phyloP scores from a whole-genome alignment of 53 echinoderm and acorn worm genomes.

The Crossaster papposus region DNA sequence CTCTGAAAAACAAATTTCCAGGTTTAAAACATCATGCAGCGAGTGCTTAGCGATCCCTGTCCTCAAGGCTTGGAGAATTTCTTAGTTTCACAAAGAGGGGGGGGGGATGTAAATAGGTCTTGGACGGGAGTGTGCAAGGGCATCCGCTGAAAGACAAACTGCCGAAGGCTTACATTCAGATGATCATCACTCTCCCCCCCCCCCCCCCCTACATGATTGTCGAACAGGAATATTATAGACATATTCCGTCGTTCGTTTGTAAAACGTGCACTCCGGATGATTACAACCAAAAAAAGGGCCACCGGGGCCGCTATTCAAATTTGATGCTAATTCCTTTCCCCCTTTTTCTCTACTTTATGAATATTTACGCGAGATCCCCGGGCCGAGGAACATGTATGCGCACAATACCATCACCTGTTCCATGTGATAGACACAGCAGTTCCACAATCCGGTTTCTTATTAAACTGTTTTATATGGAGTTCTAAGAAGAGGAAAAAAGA shows the following conservation, averaged over 20 bases:
- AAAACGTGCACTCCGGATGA: constrained; percentile 37
- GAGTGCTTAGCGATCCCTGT: neutral
- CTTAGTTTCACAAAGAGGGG: neutral
- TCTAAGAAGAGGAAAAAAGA: neutral
- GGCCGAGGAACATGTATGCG: neutral
- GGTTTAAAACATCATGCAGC: neutral
- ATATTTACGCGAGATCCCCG: constrained; percentile 41
- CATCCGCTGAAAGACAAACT: constrained; percentile 28
- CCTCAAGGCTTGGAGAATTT: neutral
- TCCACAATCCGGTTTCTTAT: no score
- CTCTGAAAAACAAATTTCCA: neutral
- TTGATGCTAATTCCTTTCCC: constrained; percentile 37
- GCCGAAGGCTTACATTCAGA: constrained; percentile 34
- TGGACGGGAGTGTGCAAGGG: neutral
- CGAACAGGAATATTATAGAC: constrained; percentile 30
- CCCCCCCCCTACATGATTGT: neutral
- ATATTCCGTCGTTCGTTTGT: constrained; percentile 18
- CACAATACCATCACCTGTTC: constrained; percentile 45
- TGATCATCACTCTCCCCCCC: neutral
- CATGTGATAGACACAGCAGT: constrained; percentile 4
- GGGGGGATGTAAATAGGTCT: constrained; percentile 26
- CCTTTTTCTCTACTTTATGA: neutral
- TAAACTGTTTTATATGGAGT: neutral
- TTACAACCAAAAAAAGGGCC: constrained; percentile 32
- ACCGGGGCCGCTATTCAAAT: constrained; percentile 41